These are phyloP conservation scores for Gila robusta DNA, from an alignment of 2,797 vertebrate genomes.

Conservation along the genomic window DNA sequence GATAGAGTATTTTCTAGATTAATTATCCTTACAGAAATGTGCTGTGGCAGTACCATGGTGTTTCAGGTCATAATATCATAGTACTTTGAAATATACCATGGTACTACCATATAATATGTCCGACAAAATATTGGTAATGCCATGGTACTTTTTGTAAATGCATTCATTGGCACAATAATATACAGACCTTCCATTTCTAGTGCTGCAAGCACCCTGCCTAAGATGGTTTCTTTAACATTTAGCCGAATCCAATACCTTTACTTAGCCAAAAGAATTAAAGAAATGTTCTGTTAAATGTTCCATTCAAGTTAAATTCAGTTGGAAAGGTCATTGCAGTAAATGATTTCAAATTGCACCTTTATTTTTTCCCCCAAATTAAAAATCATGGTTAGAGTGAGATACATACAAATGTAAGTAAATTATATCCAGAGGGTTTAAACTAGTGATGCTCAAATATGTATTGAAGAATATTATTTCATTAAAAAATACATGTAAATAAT, in stretches of 20 bases:
- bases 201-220: neutral
- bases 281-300: neutral
- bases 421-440: neutral
- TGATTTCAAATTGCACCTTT: neutral
- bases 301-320: neutral
- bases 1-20: neutral
- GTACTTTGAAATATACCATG: neutral
- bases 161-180: neutral
- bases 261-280: neutral
- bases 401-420: neutral
- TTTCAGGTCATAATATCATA: neutral
- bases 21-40: neutral
- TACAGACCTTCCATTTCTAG: neutral
- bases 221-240: neutral
- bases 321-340: neutral
- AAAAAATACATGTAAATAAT: neutral
- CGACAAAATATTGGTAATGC: neutral
- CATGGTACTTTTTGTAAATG: neutral
- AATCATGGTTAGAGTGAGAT: neutral
- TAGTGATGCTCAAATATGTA: neutral
- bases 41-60: neutral
- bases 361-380: too few species aligned
- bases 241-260: neutral
- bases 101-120: neutral
- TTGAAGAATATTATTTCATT: neutral